Base-by-base conservation (phyloP, 2,888 invertebrate species). In the Meiosimyza platycephala region DNA sequence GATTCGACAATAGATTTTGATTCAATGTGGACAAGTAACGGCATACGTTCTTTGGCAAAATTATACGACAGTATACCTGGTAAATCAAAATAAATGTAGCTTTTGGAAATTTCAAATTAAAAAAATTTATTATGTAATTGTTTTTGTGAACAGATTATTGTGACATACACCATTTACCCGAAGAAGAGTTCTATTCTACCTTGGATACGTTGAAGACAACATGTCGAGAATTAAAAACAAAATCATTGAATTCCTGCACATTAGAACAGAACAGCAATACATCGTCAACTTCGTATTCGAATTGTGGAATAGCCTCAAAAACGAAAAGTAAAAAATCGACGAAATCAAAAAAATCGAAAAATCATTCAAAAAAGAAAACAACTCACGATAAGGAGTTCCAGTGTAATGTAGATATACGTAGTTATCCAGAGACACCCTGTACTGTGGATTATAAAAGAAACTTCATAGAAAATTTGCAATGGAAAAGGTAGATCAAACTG, bases 1-100 rank as follows among this genome's bases (percentile, higher is more conserved):
- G 55, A 68, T 72, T 60, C 73, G 5, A 68, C 72, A 11, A 74
- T 40, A 48, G 71, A 67, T 52, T 72, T 70, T 11, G 76, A 76
- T 18, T 33, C 72, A 18, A 71, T 77, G 48, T 82, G 80, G 80
- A 79, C 75, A 15, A 80, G 74, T 60, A 79, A 78, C 72, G 90
- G 90, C 66, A 89, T 90, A 54, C 86, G 90, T 63, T 91, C 91
- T 66, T 88, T 93, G 76, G 89, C 93, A 73, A 91, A 93, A 74
- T 94, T 94, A 85, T 91, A 93, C 78, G 91, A 91, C 68, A 94
- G 93, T 80, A 94, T 94, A 82, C 94, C 94, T 77, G 86, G 87
- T 87, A 75, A 76, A 59, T 16, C 28, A 22, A 52, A 18, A 63
- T 16, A 28, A 65, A 18, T 28, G 60, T 5, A 48, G 12, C 1